Evolutionary conservation across 2,888 invertebrate species (phyloP).

Genomic region (Oxytorus armatus): DNA sequence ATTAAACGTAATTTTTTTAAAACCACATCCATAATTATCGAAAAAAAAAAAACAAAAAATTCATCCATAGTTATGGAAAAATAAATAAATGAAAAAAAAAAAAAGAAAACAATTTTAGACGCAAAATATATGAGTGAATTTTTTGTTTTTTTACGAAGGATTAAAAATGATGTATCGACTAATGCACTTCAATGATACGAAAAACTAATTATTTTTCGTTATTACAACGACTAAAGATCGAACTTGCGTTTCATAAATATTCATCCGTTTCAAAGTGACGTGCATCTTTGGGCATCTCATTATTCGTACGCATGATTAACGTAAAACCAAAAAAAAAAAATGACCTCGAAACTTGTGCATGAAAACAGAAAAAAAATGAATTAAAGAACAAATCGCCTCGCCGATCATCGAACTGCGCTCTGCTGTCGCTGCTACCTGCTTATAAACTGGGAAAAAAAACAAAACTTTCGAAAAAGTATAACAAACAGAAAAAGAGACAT

Average conservation of each 20-base stretch:
- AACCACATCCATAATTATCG: no score
- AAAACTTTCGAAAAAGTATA: constrained; percentile 29
- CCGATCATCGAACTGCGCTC: constrained; percentile 20
- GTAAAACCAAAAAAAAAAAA: not conserved
- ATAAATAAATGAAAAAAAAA: no score
- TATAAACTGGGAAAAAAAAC: constrained; percentile 13
- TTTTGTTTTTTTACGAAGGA: no score
- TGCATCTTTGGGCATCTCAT: not conserved
- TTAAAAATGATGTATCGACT: no score
- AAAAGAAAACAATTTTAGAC: no score
- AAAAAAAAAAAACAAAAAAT: no score
- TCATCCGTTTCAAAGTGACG: not conserved
- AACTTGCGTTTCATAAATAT: not conserved
- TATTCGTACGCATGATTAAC: not conserved
- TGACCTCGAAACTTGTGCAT: not conserved
- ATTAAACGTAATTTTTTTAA: no score
- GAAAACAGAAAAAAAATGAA: constrained; percentile 3
- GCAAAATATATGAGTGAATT: no score
- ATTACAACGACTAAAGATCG: not conserved
- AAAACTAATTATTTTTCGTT: not conserved
- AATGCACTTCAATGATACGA: no score
- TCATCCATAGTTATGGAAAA: no score
- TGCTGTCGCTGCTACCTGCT: constrained; percentile 1
- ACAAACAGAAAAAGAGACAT: not conserved
- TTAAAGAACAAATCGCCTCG: not conserved